These are phyloP conservation scores for Heliconius hortense DNA, from an alignment of 2,888 invertebrate genomes.

Conservation along the genomic window DNA sequence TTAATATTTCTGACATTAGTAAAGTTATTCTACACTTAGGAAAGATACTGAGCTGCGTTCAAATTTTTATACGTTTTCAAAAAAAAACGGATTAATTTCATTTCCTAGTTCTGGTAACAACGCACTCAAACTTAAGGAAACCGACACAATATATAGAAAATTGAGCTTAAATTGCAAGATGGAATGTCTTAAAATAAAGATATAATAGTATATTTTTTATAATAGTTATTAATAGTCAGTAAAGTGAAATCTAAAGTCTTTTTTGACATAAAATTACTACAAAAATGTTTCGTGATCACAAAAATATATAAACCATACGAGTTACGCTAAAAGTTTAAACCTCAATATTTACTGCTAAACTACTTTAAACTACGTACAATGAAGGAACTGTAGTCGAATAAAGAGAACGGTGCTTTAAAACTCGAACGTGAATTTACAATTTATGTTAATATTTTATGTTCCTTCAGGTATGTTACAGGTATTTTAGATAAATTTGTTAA, in stretches of 20 bases:
- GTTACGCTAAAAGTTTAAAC: constrained; percentile 1
- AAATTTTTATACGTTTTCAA: no score
- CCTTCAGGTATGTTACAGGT: neutral
- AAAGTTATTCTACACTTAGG: no score
- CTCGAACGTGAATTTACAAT: neutral
- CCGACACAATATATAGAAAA: no score
- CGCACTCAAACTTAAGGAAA: no score
- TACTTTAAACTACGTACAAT: constrained; percentile 13
- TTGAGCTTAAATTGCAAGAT: no score
- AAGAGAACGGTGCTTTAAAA: constrained; percentile 1
- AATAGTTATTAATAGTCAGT: no score
- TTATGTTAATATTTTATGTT: neutral
- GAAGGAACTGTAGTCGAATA: neutral
- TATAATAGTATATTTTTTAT: no score
- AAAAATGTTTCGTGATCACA: neutral
- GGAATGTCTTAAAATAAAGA: neutral
- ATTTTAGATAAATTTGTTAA: neutral
- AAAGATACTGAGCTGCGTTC: no score
- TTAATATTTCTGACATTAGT: no score
- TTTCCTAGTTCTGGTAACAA: no score
- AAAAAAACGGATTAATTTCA: no score
- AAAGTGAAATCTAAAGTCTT: no score
- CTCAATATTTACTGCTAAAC: constrained; percentile 13
- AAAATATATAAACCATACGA: neutral
- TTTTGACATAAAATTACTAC: neutral